Conservation (phyloP, 2,113 vertebrate species). For the Pelobates fuscus region DNA sequence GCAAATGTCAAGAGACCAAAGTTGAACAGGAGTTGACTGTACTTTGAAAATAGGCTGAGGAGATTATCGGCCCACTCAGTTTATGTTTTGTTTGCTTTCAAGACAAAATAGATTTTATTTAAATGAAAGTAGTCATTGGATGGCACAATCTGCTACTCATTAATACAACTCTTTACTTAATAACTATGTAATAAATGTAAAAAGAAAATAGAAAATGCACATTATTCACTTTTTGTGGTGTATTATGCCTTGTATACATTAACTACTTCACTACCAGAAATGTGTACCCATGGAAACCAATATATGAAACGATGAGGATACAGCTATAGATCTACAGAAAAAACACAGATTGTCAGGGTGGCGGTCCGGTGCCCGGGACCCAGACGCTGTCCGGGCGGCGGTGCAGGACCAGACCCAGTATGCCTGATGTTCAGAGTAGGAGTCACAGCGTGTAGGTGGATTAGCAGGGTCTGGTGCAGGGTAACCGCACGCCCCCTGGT, state of each 20-base stretch:
- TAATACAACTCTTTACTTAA: slow-evolving; percentile 35
- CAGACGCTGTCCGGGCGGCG: too few relatives aligned
- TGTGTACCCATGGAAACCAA: too few relatives aligned
- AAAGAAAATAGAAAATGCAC: background rate
- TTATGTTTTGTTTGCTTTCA: slow-evolving; percentile 31
- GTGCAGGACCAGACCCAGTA: too few relatives aligned
- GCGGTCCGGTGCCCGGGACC: too few relatives aligned
- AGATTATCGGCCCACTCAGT: slow-evolving; percentile 31
- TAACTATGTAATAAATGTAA: slow-evolving; percentile 21
- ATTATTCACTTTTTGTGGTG: slow-evolving; percentile 6
- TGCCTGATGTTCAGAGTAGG: too few relatives aligned
- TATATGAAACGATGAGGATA: too few relatives aligned
- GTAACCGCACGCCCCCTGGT: too few relatives aligned
- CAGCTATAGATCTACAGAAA: too few relatives aligned
- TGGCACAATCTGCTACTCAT: slow-evolving; percentile 2
- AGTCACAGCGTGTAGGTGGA: too few relatives aligned
- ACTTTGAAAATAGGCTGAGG: slow-evolving; percentile 37
- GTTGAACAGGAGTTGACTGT: slow-evolving; percentile 37
- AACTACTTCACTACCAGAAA: too few relatives aligned
- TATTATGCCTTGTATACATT: background rate
- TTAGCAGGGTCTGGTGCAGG: too few relatives aligned
- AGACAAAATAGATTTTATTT: slow-evolving; percentile 36
- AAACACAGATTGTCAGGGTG: too few relatives aligned
- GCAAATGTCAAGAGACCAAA: slow-evolving; percentile 44
- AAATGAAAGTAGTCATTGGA: slow-evolving; percentile 11